A percentile compares a stretch with the other conserved stretches of the same genome.
Conservation (phyloP, 2,888 invertebrate genomes). For the Atherix ibis region DNA sequence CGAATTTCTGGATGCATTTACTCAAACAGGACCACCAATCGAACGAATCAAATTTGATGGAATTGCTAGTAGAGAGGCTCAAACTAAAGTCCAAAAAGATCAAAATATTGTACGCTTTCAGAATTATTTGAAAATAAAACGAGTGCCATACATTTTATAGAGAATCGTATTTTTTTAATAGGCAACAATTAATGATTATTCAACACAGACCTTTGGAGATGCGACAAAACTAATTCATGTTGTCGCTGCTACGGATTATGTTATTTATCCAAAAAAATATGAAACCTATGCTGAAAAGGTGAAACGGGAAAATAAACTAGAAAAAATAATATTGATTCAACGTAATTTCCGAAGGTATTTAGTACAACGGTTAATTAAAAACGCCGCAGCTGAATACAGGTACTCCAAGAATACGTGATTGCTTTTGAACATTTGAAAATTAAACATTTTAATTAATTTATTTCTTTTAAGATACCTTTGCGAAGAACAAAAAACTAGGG, state of each 20-base stretch:
- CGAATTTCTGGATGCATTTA: conserved; percentile 65
- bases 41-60: conserved; percentile 21
- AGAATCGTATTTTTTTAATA: conserved; percentile 9
- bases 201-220: conserved; percentile 27
- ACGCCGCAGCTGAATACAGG: conserved; percentile 36
- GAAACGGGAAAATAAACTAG: conserved; percentile 38
- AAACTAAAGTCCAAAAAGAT: conserved; percentile 37
- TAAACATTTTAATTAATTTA: neutral
- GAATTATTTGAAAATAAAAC: too few species aligned
- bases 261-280: conserved; percentile 43
- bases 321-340: conserved; percentile 47
- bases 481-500: conserved; percentile 38
- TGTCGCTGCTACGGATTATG: conserved; percentile 45
- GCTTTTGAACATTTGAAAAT: conserved; percentile 5
- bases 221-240: conserved; percentile 31
- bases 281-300: conserved; percentile 48
- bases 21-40: conserved; percentile 48
- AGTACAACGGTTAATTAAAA: conserved; percentile 34
- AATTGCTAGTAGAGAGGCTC: conserved; percentile 39
- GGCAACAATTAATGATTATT: conserved; percentile 26
- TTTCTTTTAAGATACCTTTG: conserved; percentile 29
- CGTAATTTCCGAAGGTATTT: conserved; percentile 32
- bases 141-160: neutral
- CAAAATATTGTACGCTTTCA: conserved; percentile 28
- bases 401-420: conserved; percentile 13